Evolutionary conservation across 2,113 vertebrate species (phyloP).

Genomic region (Colaptes auratus): DNA sequence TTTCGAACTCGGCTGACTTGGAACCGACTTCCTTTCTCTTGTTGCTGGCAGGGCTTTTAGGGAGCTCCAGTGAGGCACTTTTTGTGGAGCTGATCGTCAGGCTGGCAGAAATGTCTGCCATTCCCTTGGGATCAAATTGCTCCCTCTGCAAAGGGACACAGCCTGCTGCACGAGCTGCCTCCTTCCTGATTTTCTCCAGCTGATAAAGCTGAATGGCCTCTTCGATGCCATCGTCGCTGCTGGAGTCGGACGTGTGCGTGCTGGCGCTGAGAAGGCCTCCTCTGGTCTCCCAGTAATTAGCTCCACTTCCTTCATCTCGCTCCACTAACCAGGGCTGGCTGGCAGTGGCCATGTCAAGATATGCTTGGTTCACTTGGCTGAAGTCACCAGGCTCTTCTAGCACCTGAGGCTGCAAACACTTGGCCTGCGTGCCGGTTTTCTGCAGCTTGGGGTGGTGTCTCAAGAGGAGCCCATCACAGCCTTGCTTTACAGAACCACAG

Average conservation of each 20-base stretch:
- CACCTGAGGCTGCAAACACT: constrained; percentile 21
- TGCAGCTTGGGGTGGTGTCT: constrained; percentile 49
- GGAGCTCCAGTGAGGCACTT: constrained; percentile 70
- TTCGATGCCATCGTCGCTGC: constrained; percentile 92
- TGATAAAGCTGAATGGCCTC: constrained; percentile 93
- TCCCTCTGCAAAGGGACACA: constrained; percentile 50
- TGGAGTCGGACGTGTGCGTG: constrained; percentile 75
- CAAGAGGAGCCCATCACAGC: constrained; percentile 50
- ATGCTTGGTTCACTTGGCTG: background rate
- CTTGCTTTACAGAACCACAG: constrained; percentile 54
- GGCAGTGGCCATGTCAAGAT: background rate
- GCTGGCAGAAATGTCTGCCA: background rate
- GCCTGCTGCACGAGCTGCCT: background rate
- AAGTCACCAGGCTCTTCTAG: background rate
- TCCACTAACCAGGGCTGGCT: background rate
- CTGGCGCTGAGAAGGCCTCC: background rate
- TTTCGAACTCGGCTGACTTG: constrained; percentile 36
- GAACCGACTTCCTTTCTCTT: constrained; percentile 68
- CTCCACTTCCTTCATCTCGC: background rate
- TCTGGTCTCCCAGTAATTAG: background rate
- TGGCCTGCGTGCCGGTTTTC: background rate
- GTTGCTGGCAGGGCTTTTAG: constrained; percentile 48
- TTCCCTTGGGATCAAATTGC: constrained; percentile 29
- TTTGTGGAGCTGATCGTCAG: constrained; percentile 33
- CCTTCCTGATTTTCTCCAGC: constrained; percentile 84